phyloP scores from a whole-genome alignment of 2,113 vertebrate genomes.

The Actenoides hombroni region DNA sequence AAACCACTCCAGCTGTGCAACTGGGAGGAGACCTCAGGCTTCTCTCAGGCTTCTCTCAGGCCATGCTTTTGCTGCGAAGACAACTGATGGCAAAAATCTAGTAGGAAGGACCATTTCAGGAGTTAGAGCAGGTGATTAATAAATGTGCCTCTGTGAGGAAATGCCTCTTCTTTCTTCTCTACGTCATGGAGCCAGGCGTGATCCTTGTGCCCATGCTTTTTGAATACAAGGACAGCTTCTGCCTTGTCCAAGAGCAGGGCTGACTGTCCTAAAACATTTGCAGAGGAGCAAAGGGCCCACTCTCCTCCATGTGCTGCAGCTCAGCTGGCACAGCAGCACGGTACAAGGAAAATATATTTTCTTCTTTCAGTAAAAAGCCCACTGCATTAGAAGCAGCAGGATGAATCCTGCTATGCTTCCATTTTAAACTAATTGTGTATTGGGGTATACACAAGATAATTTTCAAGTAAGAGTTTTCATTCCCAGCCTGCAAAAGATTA shows the following conservation, averaged over 20 bases:
- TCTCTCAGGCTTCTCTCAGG: neutral
- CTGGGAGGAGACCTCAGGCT: neutral
- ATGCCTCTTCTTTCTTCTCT: neutral
- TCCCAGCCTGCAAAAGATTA: neutral
- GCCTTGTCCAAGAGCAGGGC: neutral
- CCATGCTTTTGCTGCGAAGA: neutral
- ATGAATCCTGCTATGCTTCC: neutral
- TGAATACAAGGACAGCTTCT: neutral
- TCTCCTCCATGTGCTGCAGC: neutral
- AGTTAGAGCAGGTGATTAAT: neutral
- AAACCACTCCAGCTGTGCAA: neutral
- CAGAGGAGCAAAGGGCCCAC: neutral
- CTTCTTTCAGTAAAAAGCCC: neutral
- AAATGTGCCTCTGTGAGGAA: neutral
- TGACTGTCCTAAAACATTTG: neutral
- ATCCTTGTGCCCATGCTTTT: neutral
- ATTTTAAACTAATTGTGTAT: neutral
- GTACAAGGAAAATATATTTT: neutral
- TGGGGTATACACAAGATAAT: neutral
- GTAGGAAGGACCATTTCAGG: neutral
- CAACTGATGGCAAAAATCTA: neutral
- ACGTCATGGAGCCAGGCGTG: neutral
- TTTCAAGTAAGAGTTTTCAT: neutral
- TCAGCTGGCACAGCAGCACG: neutral
- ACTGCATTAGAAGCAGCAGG: neutral